These are phyloP conservation scores for Cercopithecus diana DNA, from an alignment of 2,797 vertebrate genomes.

Conservation along the genomic window DNA sequence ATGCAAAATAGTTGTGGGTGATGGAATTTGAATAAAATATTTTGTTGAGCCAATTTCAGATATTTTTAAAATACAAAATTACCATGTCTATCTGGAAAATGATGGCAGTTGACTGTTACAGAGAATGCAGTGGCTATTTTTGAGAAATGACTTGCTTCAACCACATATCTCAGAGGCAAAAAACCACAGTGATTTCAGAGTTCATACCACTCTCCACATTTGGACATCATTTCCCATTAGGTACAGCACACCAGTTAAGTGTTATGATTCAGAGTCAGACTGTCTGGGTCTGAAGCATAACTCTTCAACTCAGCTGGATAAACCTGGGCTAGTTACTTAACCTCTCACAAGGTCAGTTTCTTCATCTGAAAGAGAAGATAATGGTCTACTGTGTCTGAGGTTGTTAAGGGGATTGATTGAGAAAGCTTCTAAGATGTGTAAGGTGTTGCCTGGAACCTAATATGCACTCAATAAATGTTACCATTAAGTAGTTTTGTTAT, in stretches of 20 bases:
- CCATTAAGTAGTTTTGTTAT: neutral
- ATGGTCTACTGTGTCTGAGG: neutral
- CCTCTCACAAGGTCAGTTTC: neutral
- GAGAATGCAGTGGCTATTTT: neutral
- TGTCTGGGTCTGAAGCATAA: neutral
- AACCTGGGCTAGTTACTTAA: neutral
- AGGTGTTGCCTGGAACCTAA: neutral
- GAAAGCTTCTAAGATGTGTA: neutral
- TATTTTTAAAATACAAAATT: constrained; percentile 35
- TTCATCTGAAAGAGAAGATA: neutral
- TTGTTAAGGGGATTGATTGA: neutral
- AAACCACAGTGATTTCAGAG: constrained; percentile 13
- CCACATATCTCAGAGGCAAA: constrained; percentile 15
- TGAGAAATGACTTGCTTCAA: constrained; percentile 9
- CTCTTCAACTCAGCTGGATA: neutral
- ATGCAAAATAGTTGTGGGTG: constrained; percentile 26
- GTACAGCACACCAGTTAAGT: neutral
- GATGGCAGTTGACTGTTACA: neutral
- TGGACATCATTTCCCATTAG: neutral
- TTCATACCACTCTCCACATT: neutral
- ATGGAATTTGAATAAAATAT: constrained; percentile 1
- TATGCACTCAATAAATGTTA: neutral
- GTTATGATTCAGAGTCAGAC: neutral
- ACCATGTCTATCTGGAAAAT: neutral
- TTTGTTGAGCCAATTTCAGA: neutral